These are phyloP conservation scores for Eolophus roseicapilla DNA, from an alignment of 2,113 vertebrate genomes.

Conservation along the genomic window DNA sequence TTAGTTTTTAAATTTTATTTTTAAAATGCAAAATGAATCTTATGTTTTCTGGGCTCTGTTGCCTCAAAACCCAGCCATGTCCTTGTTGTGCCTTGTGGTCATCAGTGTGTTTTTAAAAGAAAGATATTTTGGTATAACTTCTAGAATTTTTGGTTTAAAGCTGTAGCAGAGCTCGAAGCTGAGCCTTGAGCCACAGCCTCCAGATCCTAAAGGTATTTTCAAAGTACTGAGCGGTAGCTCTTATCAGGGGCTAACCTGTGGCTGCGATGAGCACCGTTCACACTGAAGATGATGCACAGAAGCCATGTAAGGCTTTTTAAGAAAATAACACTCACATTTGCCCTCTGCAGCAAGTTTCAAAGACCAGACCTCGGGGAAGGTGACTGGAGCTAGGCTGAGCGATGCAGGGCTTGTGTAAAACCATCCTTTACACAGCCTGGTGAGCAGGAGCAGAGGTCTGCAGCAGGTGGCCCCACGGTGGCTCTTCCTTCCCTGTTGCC, in stretches of 20 bases:
- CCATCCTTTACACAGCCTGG: neutral
- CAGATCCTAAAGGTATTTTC: neutral
- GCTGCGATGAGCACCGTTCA: neutral
- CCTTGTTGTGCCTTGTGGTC: neutral
- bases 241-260: neutral
- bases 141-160: neutral
- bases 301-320: neutral
- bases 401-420: neutral
- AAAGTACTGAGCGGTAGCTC: neutral
- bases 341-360: neutral
- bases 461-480: neutral
- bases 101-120: neutral
- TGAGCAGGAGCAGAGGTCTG: accelerated
- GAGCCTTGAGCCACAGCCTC: neutral
- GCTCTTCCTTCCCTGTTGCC: neutral
- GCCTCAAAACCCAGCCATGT: neutral
- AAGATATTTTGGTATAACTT: neutral
- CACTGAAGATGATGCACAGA: neutral
- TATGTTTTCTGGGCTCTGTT: neutral
- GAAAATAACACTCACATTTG: neutral
- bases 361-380: neutral
- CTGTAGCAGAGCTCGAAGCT: neutral
- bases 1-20: neutral
- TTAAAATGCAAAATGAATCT: neutral
- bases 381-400: accelerated